Evolutionary conservation across 2,888 invertebrate species (phyloP).

Genomic region (Lamellibrachia columna): DNA sequence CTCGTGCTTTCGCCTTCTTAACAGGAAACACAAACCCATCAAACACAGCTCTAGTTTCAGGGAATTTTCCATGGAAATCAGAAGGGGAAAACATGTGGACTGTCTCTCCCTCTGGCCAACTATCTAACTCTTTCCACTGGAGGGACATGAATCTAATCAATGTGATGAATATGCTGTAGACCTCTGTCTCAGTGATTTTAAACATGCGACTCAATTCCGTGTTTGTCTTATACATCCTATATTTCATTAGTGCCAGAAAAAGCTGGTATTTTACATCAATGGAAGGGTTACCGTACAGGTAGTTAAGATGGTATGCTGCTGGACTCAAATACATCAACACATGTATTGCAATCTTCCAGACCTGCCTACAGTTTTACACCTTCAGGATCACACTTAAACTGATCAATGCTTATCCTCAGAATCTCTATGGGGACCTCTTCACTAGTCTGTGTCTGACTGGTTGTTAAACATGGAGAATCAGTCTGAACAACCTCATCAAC

Average conservation of each 20-base stretch:
- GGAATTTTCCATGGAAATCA: conserved; percentile 17
- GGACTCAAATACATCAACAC: not conserved
- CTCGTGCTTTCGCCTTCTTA: not conserved
- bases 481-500: not conserved
- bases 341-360: conserved; percentile 8
- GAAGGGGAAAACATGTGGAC: not conserved
- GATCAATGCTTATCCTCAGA: not conserved
- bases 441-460: not conserved
- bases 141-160: not conserved
- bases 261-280: not conserved
- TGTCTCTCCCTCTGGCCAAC: not conserved
- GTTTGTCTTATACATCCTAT: not conserved
- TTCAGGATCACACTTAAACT: not conserved
- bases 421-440: not conserved
- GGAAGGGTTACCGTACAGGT: not conserved
- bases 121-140: conserved; percentile 17
- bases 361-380: not conserved
- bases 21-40: conserved; percentile 18
- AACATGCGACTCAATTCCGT: not conserved
- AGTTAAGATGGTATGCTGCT: conserved; percentile 1
- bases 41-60: not conserved
- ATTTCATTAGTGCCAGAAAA: not conserved
- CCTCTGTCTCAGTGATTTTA: not conserved
- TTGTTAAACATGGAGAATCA: not conserved
- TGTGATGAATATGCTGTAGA: not conserved